These are phyloP conservation scores for Trissoscelio sp. DNA, from an alignment of 2,888 invertebrate genomes.

Conservation along the genomic window DNA sequence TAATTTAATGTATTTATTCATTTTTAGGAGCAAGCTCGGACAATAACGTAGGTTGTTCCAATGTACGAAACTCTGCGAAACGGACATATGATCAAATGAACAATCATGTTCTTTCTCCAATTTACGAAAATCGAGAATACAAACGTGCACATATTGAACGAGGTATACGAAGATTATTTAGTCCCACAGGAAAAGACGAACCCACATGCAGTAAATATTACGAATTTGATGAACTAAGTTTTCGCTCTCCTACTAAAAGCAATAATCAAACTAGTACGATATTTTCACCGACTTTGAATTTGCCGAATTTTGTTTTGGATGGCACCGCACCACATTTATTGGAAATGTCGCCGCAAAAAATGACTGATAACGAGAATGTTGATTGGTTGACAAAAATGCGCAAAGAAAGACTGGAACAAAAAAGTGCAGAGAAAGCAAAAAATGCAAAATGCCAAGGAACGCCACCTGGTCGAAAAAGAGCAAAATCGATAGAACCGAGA, in stretches of 20 bases:
- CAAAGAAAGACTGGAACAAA: slow-evolving; percentile 84
- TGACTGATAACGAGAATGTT: slow-evolving; percentile 86
- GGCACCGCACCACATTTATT: slow-evolving; percentile 91
- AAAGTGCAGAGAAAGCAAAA: slow-evolving; percentile 50
- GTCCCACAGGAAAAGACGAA: slow-evolving; percentile 76
- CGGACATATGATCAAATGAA: slow-evolving; percentile 76
- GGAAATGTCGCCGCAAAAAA: slow-evolving; percentile 88
- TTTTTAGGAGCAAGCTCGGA: no score
- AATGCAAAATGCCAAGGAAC: slow-evolving; percentile 21
- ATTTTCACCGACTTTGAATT: slow-evolving; percentile 87
- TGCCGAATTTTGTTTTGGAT: slow-evolving; percentile 91
- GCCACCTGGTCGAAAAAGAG: slow-evolving; percentile 49
- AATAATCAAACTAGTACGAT: slow-evolving; percentile 1
- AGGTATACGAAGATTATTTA: slow-evolving; percentile 84
- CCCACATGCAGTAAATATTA: slow-evolving; percentile 65
- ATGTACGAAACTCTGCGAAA: slow-evolving; percentile 72
- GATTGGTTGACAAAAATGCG: slow-evolving; percentile 90
- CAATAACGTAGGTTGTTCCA: no score
- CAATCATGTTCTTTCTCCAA: slow-evolving; percentile 79
- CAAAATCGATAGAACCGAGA: slow-evolving; percentile 54
- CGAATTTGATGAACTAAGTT: slow-evolving; percentile 76
- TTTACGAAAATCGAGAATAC: slow-evolving; percentile 77
- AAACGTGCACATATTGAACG: slow-evolving; percentile 84
- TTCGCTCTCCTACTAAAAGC: slow-evolving; percentile 71
- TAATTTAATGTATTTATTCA: no score